phyloP scores from a whole-genome alignment of 2,113 vertebrate genomes.

The Boulengeromyrus knoepffleri region DNA sequence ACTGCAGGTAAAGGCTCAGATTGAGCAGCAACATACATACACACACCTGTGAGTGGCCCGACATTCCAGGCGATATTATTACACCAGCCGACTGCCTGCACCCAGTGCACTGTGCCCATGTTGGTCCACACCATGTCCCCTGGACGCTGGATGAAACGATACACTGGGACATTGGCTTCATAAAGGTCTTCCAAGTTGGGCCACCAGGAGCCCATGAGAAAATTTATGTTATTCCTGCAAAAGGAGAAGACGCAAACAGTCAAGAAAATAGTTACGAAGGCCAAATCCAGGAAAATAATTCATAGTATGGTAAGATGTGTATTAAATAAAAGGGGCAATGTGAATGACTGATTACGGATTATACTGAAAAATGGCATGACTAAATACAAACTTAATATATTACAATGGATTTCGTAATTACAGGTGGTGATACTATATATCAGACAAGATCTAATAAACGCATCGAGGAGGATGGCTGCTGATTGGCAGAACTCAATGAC shows the following conservation, averaged over 20 bases:
- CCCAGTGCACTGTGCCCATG: conserved; percentile 96
- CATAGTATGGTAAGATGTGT: background rate
- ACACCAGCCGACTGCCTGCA: conserved; percentile 98
- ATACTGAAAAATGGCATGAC: background rate
- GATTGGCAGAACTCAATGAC: background rate
- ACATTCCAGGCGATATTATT: conserved; percentile 99
- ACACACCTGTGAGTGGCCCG: conserved; percentile 85
- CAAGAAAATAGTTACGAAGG: background rate
- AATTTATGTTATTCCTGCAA: conserved; percentile 93
- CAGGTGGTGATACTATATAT: background rate
- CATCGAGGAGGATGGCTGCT: background rate
- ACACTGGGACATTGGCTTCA: conserved; percentile 93
- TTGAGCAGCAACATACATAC: background rate
- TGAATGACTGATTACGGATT: background rate
- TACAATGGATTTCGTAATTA: background rate
- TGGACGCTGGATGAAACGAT: conserved; percentile 95
- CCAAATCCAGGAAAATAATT: background rate
- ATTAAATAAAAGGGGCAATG: background rate
- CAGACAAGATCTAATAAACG: background rate
- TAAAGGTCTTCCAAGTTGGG: conserved; percentile 93
- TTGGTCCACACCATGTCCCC: conserved; percentile 99
- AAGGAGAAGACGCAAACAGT: conserved; percentile 7
- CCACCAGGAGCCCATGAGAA: conserved; percentile 96
- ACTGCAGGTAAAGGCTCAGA: background rate
- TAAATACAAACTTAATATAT: background rate